A percentile compares a stretch with the other conserved stretches of the same genome.
Conservation (phyloP, 2,113 vertebrate genomes). For the Pimephales promelas region DNA sequence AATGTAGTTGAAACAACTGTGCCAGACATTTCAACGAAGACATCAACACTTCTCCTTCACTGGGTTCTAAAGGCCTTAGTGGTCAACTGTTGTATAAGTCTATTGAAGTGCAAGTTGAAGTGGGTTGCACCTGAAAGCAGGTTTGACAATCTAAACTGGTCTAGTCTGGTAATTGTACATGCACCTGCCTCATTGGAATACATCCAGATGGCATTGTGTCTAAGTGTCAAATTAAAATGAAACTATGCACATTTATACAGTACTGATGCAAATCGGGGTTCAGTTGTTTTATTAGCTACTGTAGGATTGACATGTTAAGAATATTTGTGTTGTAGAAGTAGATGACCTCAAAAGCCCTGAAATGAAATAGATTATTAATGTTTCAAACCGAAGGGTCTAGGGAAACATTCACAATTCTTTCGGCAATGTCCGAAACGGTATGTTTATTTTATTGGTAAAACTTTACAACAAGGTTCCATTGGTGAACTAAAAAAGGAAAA, state of each 20-base stretch:
- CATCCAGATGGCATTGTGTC: background rate
- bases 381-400: background rate
- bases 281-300: background rate
- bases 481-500: no score
- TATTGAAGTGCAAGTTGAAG: background rate
- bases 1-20: background rate
- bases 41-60: background rate
- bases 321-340: background rate
- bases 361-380: background rate
- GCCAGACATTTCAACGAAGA: background rate
- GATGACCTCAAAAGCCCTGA: background rate
- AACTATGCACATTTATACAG: background rate
- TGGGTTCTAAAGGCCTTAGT: background rate
- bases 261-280: background rate
- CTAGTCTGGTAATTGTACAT: background rate
- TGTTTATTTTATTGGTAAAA: no score
- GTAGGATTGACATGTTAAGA: background rate
- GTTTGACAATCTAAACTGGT: background rate
- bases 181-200: background rate
- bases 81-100: background rate
- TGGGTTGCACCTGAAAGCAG: background rate
- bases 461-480: no score
- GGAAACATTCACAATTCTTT: background rate
- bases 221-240: background rate
- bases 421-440: background rate